Evolutionary conservation across 2,113 vertebrate genomes (phyloP).

Genomic region (Amphilophus citrinellus): DNA sequence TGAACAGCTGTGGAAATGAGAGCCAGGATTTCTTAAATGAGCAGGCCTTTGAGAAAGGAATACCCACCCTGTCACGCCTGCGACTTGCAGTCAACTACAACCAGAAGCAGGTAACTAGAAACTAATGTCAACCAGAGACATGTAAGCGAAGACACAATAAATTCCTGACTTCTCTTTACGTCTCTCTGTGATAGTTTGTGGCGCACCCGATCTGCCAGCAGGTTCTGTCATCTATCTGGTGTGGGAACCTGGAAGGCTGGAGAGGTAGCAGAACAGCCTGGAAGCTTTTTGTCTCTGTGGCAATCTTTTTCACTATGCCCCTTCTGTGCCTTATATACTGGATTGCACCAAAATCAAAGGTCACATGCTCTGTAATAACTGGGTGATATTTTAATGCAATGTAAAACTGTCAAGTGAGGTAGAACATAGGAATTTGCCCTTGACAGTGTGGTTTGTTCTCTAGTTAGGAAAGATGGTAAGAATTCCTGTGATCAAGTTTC

Average conservation of each 20-base stretch:
- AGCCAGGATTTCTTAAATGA: conserved; percentile 77
- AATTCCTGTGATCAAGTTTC: conserved; percentile 90
- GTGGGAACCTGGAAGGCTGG: conserved; percentile 88
- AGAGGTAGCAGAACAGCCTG: conserved; percentile 87
- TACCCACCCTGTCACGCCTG: conserved; percentile 89
- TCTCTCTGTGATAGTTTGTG: conserved; percentile 83
- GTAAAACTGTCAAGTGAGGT: background rate
- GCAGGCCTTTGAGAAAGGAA: conserved; percentile 90
- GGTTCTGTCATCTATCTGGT: conserved; percentile 94
- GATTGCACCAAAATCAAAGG: conserved; percentile 90
- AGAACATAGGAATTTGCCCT: background rate
- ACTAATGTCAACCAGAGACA: background rate
- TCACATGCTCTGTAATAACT: conserved; percentile 30
- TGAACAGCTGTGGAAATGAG: conserved; percentile 84
- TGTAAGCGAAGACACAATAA: background rate
- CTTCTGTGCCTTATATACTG: conserved; percentile 89
- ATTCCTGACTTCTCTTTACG: background rate
- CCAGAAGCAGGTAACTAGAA: conserved; percentile 86
- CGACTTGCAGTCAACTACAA: conserved; percentile 89
- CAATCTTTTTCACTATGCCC: conserved; percentile 91
- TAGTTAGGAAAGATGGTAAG: conserved; percentile 86
- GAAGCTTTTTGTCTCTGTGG: conserved; percentile 86
- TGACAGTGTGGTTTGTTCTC: conserved; percentile 3
- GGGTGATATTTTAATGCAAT: background rate
- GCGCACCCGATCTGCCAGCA: conserved; percentile 94